Evolutionary conservation across 2,797 vertebrate species (phyloP), one percentile per base, ranked within the genome.

Genomic region (Lophura swinhoii): DNA sequence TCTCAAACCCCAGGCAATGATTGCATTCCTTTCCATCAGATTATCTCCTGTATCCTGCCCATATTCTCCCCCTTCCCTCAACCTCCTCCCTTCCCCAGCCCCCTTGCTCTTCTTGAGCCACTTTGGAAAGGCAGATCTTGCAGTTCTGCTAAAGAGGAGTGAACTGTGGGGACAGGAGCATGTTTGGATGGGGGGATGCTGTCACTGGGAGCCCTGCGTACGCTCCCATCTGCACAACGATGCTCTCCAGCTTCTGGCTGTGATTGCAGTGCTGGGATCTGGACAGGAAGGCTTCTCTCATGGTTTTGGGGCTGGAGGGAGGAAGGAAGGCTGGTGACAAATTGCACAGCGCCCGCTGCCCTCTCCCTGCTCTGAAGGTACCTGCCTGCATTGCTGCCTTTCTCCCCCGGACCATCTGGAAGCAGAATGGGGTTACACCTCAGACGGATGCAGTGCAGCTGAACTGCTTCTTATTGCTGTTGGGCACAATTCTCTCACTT

Each of bases 391-490:
- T 75, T 1, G 1, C 70, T 23, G 77, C 70, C 68, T 4, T 7
- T 4, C 12, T 2, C 37, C 68, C 28, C 70, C 4, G 55, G 58
- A 2, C 12, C 26, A 5, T 13, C 8, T 56, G 82, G 70, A 8
- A 11, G 3, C 10, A 2, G 4, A 26, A 8, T 60, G 85, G 64
- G 23, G 66, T 23, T 6, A 1, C 4, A 1, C 3, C 29, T 10
- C 0, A 5, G 55, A 7, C 5, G 2, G 55, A 16, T 8, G n/a
- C 14, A 44, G 4, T 8, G n/a, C 20, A 51, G 4, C 1, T n/a
- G 20, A 51, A 4, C 26, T 2, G 1, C 73, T 43, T 78, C 39
- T 17, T 2, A 11, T 28, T 4, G 0, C 21, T 4, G 0, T 4
- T 4, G 59, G 21, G 43, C n/a, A 7, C 6, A 53, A 31, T n/a